Evolutionary conservation across 2,797 vertebrate genomes (phyloP), one percentile per base, ranked within the genome.

Genomic region (Acipenser oxyrinchus): DNA sequence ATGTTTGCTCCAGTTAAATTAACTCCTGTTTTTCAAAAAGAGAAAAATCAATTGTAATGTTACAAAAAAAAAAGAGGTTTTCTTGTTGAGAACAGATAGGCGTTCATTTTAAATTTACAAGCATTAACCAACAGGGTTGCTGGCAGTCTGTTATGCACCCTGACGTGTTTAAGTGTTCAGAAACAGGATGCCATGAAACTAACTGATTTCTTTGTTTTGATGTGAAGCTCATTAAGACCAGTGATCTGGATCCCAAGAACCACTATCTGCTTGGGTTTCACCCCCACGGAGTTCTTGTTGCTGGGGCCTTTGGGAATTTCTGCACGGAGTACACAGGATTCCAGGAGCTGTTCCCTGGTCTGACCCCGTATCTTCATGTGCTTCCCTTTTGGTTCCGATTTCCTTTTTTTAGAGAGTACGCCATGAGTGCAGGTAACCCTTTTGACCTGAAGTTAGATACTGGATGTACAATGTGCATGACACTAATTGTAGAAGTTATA

Each of bases 211-310:
- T 62, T 69, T 64, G n/a, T 72, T 60, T 76, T 71, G 1, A 67
- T 64, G 74, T 74, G 51, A 75, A 90, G 88, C 83, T 90, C 58
- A 69, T 87, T 74, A 90, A 90, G 80, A 89, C 87, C 12, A 72
- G 74, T 1, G 80, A 89, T 74, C 74, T 91, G 79, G 84, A 83
- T 76, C 84, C 84, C 69, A 75, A 75, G 64, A 78, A 82, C 70
- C 89, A 89, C 75, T 92, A 90, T 69, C 74, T 92, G 70, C 76
- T 90, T 75, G 88, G 87, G 52, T 88, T 85, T 80, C 88, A 89
- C 66, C 88, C 88, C 62, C 86, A 90, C 13, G 88, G 88, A 5
- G 76, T 90, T 62, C 70, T 90, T 1, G 85, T 77, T 51, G 73
- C 73, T 73, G 90, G 88, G 79, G 87, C 82, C 65, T 87, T 89